phyloP scores from a whole-genome alignment of 2,113 vertebrate species.

The Colius striatus region DNA sequence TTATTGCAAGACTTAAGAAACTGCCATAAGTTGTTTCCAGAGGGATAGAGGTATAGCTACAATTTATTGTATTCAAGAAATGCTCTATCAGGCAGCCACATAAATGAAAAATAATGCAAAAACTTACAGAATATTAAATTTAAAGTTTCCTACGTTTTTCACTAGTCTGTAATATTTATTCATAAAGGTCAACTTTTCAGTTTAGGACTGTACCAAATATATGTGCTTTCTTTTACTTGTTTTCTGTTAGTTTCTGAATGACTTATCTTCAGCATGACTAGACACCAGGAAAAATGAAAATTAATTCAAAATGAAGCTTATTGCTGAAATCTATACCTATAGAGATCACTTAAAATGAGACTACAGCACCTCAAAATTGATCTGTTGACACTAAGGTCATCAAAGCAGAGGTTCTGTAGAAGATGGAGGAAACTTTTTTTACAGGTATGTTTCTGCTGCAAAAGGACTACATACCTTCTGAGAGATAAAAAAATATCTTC shows the following conservation, averaged over 20 bases:
- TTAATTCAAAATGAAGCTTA: not conserved
- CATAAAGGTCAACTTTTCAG: not conserved
- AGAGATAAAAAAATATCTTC: not conserved
- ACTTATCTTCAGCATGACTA: not conserved
- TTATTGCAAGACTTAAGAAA: not conserved
- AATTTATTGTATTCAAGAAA: not conserved
- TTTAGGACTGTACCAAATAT: not conserved
- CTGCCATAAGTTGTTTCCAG: not conserved
- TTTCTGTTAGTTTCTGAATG: not conserved
- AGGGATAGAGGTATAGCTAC: not conserved
- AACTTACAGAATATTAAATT: not conserved
- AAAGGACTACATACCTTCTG: not conserved
- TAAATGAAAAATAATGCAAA: not conserved
- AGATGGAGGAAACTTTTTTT: not conserved
- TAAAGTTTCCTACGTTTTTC: not conserved
- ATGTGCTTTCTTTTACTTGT: not conserved
- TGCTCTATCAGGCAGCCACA: not conserved
- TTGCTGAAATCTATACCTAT: not conserved
- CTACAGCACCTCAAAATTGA: not conserved
- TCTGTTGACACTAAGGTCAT: not conserved
- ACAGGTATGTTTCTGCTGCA: not conserved
- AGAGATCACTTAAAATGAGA: not conserved
- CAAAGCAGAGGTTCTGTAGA: not conserved
- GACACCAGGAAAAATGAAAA: not conserved
- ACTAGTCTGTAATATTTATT: not conserved